Base-by-base conservation (phyloP, 2,113 vertebrate species). In the Oreochromis spilurus region DNA sequence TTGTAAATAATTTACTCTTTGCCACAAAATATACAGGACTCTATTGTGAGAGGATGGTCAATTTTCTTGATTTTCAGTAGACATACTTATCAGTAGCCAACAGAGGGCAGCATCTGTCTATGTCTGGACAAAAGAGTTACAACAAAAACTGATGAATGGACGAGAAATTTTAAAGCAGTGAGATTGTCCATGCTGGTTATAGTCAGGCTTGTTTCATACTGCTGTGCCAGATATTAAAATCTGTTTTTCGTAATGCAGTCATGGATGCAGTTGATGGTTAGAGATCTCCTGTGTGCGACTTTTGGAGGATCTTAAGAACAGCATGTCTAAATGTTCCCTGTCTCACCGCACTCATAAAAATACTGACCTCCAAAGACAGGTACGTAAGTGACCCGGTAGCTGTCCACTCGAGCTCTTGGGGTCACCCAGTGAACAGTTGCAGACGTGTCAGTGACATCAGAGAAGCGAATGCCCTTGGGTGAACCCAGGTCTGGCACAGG, bases 391-490 rank as follows among this genome's bases (percentile, higher is more conserved):
- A 99, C 93, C 17, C 95, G 93, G 96, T 97, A 98, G 89, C 79
- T 97, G 79, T 98, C 97, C 88, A 98, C 97, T 0, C 95, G 96
- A 31, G 95, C 93, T 16, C 93, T 95, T 1, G 98, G 97, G 0
- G 96, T 90, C 2, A 89, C 94, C 98, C 99, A 99, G 95, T 96
- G 97, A 84, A 99, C 97, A 0, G 96, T 97, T 82, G 98, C 97
- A 0, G 97, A 96, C 0, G 97, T 97, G 93, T 99, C 98, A 0
- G 97, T 99, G 91, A 99, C 97, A 72, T 99, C 98, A 4, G 98
- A 97, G 96, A 99, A 99, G 5, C 95, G 92, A 70, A 99, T 96
- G 65, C 97, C 98, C 89, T 97, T 97, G 2, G 97, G 98, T 82
- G 97, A 93, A 29, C 97, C 98, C 92, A 99, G 92, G 29, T 95